These are phyloP conservation scores for Neodiprion pinetum DNA, from an alignment of 1,140 invertebrate species.

Conservation along the genomic window DNA sequence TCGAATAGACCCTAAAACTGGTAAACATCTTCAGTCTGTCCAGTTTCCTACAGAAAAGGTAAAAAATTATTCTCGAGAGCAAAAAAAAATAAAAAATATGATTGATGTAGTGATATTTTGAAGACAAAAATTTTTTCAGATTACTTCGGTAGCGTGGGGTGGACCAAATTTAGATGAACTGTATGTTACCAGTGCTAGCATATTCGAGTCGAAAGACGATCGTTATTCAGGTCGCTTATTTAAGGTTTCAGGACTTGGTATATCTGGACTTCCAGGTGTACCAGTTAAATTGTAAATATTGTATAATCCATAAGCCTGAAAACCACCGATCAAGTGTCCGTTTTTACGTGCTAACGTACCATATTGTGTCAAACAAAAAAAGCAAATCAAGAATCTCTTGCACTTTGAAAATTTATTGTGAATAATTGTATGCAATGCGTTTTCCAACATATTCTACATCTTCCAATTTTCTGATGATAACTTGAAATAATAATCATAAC, in stretches of 20 bases:
- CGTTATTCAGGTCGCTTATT: conserved; percentile 59
- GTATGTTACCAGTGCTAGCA: conserved; percentile 53
- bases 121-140: not conserved
- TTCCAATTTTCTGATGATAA: too few relatives aligned
- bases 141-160: conserved; percentile 63
- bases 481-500: too few relatives aligned
- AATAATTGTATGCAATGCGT: too few relatives aligned
- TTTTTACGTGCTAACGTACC: too few relatives aligned
- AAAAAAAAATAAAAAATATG: too few relatives aligned
- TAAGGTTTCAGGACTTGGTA: conserved; percentile 49
- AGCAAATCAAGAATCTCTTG: not conserved
- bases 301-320: not conserved
- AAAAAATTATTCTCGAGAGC: too few relatives aligned
- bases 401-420: not conserved
- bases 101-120: too few relatives aligned
- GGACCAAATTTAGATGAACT: conserved; percentile 57
- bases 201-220: conserved; percentile 32
- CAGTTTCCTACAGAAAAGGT: not conserved
- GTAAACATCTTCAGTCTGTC: not conserved
- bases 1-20: not conserved
- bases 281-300: conserved; percentile 9
- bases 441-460: too few relatives aligned
- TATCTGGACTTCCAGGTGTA: conserved; percentile 35
- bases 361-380: not conserved
- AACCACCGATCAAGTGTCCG: too few relatives aligned